These are phyloP conservation scores for Scytalopus superciliaris DNA, from an alignment of 2,113 vertebrate genomes.

Conservation along the genomic window DNA sequence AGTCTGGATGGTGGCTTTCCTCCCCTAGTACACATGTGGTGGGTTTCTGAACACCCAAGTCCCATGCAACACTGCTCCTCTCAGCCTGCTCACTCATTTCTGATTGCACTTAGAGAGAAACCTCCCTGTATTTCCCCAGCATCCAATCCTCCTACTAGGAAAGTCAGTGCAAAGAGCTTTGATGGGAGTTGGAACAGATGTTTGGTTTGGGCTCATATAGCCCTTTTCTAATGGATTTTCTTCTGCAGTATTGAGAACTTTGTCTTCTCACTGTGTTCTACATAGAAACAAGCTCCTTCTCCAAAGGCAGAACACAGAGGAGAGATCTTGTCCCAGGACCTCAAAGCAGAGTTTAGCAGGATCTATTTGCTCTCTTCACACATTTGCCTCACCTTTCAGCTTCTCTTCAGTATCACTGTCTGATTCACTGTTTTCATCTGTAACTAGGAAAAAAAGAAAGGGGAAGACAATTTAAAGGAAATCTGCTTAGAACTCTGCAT, in stretches of 20 bases:
- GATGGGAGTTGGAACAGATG: background rate
- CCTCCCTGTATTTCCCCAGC: background rate
- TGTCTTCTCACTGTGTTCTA: background rate
- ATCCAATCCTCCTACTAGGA: background rate
- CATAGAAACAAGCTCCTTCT: background rate
- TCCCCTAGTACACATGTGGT: background rate
- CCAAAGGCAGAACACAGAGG: background rate
- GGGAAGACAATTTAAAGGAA: background rate
- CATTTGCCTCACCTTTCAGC: constrained; percentile 83
- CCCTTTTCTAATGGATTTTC: background rate
- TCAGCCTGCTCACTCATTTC: background rate
- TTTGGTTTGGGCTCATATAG: background rate
- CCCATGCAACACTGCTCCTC: background rate
- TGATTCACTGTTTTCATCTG: constrained; percentile 96
- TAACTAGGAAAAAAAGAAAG: constrained; percentile 73
- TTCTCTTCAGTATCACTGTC: constrained; percentile 97
- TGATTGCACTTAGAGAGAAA: background rate
- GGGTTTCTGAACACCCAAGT: background rate
- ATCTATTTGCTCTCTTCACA: background rate
- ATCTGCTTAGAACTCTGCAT: background rate
- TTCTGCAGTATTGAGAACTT: background rate
- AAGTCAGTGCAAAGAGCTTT: background rate
- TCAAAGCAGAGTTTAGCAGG: background rate
- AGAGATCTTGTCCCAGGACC: background rate
- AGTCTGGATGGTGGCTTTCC: background rate